A percentile compares a stretch with the other conserved stretches of the same genome.
Conservation (phyloP, 2,888 invertebrate genomes). For the Xestia ashworthii region DNA sequence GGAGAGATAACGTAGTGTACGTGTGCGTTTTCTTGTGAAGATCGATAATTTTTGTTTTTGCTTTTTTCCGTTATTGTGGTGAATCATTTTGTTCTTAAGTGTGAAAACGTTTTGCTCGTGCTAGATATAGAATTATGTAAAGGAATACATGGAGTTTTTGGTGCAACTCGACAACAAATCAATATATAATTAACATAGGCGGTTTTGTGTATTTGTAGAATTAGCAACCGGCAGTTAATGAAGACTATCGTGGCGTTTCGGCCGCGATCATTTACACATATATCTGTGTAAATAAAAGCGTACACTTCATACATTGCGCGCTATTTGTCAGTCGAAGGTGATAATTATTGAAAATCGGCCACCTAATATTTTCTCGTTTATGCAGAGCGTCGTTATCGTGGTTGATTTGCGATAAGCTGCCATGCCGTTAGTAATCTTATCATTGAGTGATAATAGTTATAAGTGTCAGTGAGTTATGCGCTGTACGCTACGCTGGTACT, state of each 20-base stretch:
- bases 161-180: constrained; percentile 37
- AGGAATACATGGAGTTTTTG: constrained; percentile 8
- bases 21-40: constrained; percentile 65
- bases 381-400: constrained; percentile 84
- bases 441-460: constrained; percentile 89
- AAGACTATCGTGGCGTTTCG: constrained; percentile 57
- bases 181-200: constrained; percentile 63
- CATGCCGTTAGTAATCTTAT: constrained; percentile 88
- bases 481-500: constrained; percentile 83
- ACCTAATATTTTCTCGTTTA: constrained; percentile 81
- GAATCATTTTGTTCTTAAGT: constrained; percentile 27
- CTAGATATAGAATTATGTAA: constrained; percentile 16
- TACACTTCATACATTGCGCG: constrained; percentile 44
- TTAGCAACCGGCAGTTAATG: constrained; percentile 69
- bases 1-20: constrained; percentile 64
- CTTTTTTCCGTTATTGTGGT: constrained; percentile 55
- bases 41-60: constrained; percentile 67
- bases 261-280: constrained; percentile 61
- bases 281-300: constrained; percentile 62
- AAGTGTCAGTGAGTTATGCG: constrained; percentile 90
- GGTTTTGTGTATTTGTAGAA: constrained; percentile 68
- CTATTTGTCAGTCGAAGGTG: constrained; percentile 64
- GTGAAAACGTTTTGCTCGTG: constrained; percentile 24
- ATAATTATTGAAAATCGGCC: constrained; percentile 78
- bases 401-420: constrained; percentile 89